Base-by-base conservation (phyloP, 2,888 invertebrate genomes). In the Escarpia spicata region DNA sequence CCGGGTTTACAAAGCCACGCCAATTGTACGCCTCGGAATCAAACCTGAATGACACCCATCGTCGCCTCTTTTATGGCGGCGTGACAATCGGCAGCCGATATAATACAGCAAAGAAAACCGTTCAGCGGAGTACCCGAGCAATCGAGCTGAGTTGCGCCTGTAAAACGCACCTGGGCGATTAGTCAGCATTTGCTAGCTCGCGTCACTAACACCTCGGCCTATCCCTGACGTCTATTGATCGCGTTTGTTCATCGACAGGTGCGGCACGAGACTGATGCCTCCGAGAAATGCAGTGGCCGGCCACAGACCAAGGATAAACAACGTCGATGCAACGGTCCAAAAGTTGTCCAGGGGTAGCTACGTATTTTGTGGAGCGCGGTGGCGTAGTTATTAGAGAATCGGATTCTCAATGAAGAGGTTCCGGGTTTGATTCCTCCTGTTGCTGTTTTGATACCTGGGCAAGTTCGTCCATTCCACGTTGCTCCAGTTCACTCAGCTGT, bases 31-130 rank as follows among this genome's bases (percentile, higher is more conserved):
- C 19, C 19, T 75, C 75, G 75, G n/a, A 75, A 75, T 75, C 75
- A 75, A 75, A 75, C 26, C 6, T 75, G 75, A 75, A 75, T 75
- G 75, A 19, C 75, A 26, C 75, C 75, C 1, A 26, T 26, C 75
- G 75, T 75, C 75, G 26, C 19, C 1, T 75, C 75, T 75, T 37
- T 75, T 75, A 75, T 75, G 75, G 4, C n/a, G 75, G 26, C 12
- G 75, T 26, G 75, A 75, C 75, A 75, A 75, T 75, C 75, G 75
- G 19, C 75, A 75, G 75, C 75, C 75, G 75, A 75, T 75, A 75
- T 75, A 26, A 75, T 15, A 75, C 75, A 26, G 75, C 75, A 75
- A 19, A 75, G 75, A 75, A 75, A 75, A 26, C 75, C n/a, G 75
- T 75, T 26, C 75, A 52, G 12, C 52, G 52, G 9, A 52, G 52